Evolutionary conservation across 2,888 invertebrate species (phyloP).

Genomic region (Branchellion lobata): DNA sequence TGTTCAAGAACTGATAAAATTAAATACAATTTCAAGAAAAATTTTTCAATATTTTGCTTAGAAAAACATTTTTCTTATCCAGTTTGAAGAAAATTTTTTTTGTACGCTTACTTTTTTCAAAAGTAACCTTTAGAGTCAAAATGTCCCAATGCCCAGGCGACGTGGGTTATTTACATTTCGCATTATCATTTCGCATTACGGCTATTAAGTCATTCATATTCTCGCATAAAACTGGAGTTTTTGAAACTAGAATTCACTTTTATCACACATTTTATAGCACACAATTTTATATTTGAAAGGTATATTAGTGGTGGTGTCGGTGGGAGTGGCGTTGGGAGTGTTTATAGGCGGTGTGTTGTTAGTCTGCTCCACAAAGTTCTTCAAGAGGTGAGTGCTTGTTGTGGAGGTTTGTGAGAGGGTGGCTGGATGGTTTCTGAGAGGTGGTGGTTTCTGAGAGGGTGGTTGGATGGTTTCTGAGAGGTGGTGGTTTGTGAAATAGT

Average conservation of each 20-base stretch:
- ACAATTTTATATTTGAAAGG: constrained; percentile 41
- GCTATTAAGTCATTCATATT: background rate
- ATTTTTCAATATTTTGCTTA: too few species aligned
- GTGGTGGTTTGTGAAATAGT: too few species aligned
- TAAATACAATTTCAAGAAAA: too few species aligned
- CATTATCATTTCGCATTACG: constrained; percentile 3
- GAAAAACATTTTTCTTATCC: too few species aligned
- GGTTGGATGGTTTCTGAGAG: too few species aligned
- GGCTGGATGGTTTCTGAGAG: too few species aligned
- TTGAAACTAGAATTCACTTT: background rate
- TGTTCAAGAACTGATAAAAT: too few species aligned
- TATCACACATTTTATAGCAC: background rate
- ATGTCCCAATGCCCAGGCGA: background rate
- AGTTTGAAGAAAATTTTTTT: too few species aligned
- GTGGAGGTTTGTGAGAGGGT: too few species aligned
- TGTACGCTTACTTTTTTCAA: background rate
- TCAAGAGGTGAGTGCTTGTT: constrained; percentile 46
- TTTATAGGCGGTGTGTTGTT: constrained; percentile 49
- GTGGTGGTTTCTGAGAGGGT: too few species aligned
- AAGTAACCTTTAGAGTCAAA: background rate
- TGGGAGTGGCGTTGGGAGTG: constrained; percentile 50
- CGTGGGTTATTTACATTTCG: background rate
- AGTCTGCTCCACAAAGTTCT: constrained; percentile 46
- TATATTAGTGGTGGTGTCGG: constrained; percentile 48
- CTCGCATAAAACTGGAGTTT: background rate